A percentile compares a stretch with the other conserved stretches of the same genome.
Conservation (phyloP, 2,797 vertebrate genomes). For the Botia almorhae region DNA sequence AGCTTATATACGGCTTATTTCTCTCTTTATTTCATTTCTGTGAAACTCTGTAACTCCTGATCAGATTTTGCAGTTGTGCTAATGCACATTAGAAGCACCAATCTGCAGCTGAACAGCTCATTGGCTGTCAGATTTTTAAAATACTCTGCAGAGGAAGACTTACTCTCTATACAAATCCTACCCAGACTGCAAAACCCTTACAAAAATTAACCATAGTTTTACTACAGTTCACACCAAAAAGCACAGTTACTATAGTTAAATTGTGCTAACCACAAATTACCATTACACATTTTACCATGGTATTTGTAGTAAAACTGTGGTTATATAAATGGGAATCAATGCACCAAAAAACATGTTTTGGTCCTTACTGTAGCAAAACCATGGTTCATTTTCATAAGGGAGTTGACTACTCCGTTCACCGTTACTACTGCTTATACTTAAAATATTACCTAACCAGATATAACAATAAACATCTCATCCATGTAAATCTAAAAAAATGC, state of each 20-base stretch:
- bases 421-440: neutral
- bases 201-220: no score
- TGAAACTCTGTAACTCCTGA: constrained; percentile 29
- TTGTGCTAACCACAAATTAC: no score
- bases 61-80: constrained; percentile 6
- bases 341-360: no score
- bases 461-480: neutral
- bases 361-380: no score
- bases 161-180: neutral
- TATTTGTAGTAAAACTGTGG: no score
- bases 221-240: no score
- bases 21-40: constrained; percentile 40
- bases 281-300: no score
- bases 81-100: constrained; percentile 21
- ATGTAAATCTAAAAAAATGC: neutral
- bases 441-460: neutral
- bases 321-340: no score
- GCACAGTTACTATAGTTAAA: no score
- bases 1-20: constrained; percentile 12
- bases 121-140: neutral
- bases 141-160: neutral
- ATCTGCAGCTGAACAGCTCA: constrained; percentile 8
- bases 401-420: neutral
- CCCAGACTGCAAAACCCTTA: neutral
- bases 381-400: no score